A percentile compares a stretch with the other conserved stretches of the same genome.
These are phyloP conservation scores for Episyrphus balteatus DNA, from an alignment of 1,140 invertebrate genomes.

Conservation along the genomic window DNA sequence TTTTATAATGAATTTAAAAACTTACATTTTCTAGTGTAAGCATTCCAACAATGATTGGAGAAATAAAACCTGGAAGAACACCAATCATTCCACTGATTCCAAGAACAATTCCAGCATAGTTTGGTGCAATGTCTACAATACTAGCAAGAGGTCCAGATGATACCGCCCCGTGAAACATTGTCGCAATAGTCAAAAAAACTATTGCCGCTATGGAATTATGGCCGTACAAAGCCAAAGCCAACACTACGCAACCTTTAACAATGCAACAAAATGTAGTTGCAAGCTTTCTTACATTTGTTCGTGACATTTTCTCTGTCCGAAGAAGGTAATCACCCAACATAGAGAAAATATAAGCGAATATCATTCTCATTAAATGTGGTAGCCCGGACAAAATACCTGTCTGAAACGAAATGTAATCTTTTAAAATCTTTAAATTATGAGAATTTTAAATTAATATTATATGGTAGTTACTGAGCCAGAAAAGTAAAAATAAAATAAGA, in stretches of 20 bases:
- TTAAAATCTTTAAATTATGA: too few species aligned
- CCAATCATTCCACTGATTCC: constrained; percentile 46
- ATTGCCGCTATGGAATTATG: constrained; percentile 49
- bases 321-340: constrained; percentile 50
- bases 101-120: constrained; percentile 52
- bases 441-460: too few species aligned
- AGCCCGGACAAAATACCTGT: constrained; percentile 52
- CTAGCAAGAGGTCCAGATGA: constrained; percentile 51
- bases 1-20: constrained; percentile 8
- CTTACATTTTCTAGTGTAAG: constrained; percentile 50
- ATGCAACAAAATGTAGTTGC: constrained; percentile 46
- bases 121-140: constrained; percentile 55
- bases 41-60: constrained; percentile 46
- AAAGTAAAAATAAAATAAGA: too few species aligned
- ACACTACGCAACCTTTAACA: constrained; percentile 44
- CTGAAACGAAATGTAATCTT: constrained; percentile 32
- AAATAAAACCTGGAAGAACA: constrained; percentile 44
- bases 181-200: constrained; percentile 48
- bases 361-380: constrained; percentile 52
- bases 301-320: constrained; percentile 42
- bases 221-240: constrained; percentile 49
- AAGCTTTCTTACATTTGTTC: constrained; percentile 52
- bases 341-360: constrained; percentile 49
- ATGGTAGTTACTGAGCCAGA: too few species aligned
- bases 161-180: constrained; percentile 49